These are phyloP conservation scores for Clarias gariepinus DNA, from an alignment of 2,113 vertebrate species.

Conservation along the genomic window DNA sequence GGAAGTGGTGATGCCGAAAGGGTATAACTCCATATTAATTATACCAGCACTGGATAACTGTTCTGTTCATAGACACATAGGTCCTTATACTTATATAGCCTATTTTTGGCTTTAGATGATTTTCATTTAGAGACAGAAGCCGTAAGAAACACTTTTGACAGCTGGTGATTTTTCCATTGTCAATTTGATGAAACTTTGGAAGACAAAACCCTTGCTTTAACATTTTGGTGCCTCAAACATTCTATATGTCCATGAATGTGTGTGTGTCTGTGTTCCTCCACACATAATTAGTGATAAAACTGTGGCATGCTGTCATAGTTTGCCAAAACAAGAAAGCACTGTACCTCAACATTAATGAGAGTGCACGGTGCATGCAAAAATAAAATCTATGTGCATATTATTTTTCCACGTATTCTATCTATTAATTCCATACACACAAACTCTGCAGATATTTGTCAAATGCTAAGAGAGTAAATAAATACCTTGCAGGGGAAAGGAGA, in stretches of 20 bases:
- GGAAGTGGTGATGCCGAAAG: slow-evolving; percentile 23
- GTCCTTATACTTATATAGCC: neutral
- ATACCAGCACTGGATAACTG: slow-evolving; percentile 32
- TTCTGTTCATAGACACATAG: slow-evolving; percentile 39
- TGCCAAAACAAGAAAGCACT: slow-evolving; percentile 36
- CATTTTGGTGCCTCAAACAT: slow-evolving; percentile 3
- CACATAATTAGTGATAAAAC: slow-evolving; percentile 53
- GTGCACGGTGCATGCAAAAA: slow-evolving; percentile 29
- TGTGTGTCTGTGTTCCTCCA: slow-evolving; percentile 25
- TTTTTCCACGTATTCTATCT: neutral
- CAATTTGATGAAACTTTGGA: slow-evolving; percentile 1
- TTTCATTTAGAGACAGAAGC: neutral
- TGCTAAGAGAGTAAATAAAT: neutral
- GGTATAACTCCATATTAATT: slow-evolving; percentile 45
- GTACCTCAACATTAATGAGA: slow-evolving; percentile 33
- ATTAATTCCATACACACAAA: neutral
- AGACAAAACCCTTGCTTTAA: slow-evolving; percentile 1
- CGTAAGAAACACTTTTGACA: slow-evolving; percentile 29
- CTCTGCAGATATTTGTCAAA: neutral
- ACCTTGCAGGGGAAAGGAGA: slow-evolving; percentile 15
- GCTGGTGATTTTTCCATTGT: slow-evolving; percentile 40
- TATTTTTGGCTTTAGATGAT: slow-evolving; percentile 43
- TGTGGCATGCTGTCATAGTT: slow-evolving; percentile 44
- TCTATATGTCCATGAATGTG: neutral
- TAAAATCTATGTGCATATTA: neutral